Percentiles rank a stretch among this genome's conserved stretches.
Evolutionary conservation across 2,888 invertebrate species (phyloP).

Genomic region (Agrochola litura): DNA sequence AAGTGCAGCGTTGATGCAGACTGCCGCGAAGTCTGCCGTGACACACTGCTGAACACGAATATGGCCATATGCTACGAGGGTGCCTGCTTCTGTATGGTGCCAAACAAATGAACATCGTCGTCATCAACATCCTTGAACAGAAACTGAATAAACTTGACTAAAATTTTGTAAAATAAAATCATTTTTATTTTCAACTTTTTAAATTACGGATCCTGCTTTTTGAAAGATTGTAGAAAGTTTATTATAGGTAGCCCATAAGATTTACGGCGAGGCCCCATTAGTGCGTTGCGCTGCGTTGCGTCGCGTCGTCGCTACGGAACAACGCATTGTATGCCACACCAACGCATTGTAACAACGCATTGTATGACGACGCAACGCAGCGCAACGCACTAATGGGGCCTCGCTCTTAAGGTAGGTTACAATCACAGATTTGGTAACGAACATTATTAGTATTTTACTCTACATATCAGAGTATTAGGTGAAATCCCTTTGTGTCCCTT

Average conservation of each 20-base stretch:
- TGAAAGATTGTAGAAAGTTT: not conserved
- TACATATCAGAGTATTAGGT: no score
- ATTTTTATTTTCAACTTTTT: not conserved
- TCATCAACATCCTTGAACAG: no score
- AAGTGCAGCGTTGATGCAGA: conserved; percentile 12
- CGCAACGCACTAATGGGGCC: no score
- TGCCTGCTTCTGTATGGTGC: conserved; percentile 18
- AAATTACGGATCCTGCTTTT: not conserved
- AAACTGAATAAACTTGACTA: not conserved
- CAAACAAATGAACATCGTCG: not conserved
- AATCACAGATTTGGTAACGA: not conserved
- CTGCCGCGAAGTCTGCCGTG: conserved; percentile 13
- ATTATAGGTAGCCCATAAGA: not conserved
- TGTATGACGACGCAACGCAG: no score
- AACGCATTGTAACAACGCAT: no score
- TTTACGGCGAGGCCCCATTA: no score
- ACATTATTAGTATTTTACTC: not conserved
- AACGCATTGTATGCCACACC: no score
- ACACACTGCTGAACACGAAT: not conserved
- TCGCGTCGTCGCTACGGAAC: no score
- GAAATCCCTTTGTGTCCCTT: not conserved
- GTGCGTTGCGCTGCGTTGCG: no score
- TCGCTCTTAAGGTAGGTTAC: not conserved
- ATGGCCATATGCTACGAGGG: not conserved
- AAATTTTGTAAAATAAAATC: not conserved